Conservation (phyloP, 2,113 vertebrate species). For the Mirounga angustirostris region DNA sequence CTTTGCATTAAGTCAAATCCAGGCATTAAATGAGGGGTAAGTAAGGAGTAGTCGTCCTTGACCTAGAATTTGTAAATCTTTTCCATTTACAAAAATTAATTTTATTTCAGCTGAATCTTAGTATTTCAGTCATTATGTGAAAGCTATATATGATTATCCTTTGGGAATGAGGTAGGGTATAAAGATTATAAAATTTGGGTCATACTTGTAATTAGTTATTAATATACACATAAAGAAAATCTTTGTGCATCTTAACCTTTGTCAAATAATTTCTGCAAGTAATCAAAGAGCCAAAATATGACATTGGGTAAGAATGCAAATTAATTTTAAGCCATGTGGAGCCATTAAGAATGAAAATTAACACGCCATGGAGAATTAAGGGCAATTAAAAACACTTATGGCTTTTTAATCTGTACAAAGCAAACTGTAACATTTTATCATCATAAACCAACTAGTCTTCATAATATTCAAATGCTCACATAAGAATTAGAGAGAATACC, state of each 20-base stretch:
- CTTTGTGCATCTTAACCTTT: slow-evolving; percentile 66
- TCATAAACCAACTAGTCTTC: slow-evolving; percentile 59
- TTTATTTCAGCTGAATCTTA: slow-evolving; percentile 47
- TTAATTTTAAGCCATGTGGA: slow-evolving; percentile 69
- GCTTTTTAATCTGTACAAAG: slow-evolving; percentile 66
- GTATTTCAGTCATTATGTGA: slow-evolving; percentile 51
- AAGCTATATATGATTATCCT: slow-evolving; percentile 14
- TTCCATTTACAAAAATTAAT: slow-evolving; percentile 62
- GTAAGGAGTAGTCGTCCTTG: slow-evolving; percentile 36
- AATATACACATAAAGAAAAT: slow-evolving; percentile 66
- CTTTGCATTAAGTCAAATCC: slow-evolving; percentile 11
- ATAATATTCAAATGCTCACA: slow-evolving; percentile 63
- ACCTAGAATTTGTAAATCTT: slow-evolving; percentile 60
- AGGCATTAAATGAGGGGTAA: slow-evolving; percentile 18
- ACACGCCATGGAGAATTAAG: slow-evolving; percentile 56
- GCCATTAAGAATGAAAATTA: slow-evolving; percentile 71
- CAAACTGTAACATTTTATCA: slow-evolving; percentile 69
- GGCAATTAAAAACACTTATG: slow-evolving; percentile 72
- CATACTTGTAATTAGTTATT: slow-evolving; percentile 67
- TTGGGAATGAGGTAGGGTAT: slow-evolving; percentile 44
- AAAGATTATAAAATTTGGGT: slow-evolving; percentile 65
- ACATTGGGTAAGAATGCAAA: slow-evolving; percentile 59
- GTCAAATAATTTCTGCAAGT: slow-evolving; percentile 60
- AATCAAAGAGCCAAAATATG: slow-evolving; percentile 53
- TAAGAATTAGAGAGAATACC: slow-evolving; percentile 58